Base-by-base conservation (phyloP, 2,797 vertebrate genomes). In the Danio kyathit region DNA sequence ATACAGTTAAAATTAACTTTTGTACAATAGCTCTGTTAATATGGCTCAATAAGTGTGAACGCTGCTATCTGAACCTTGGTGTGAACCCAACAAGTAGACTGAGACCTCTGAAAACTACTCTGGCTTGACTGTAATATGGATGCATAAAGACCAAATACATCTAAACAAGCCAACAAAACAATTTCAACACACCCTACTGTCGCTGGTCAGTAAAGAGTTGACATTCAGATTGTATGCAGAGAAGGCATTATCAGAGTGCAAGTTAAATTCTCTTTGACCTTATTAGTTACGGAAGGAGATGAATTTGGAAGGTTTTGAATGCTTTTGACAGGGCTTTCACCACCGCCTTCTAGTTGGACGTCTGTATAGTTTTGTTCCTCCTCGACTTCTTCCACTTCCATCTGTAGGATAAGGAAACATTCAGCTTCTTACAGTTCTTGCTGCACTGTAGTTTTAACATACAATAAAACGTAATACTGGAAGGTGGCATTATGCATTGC, bases 341-440 rank as follows among this genome's bases (percentile, higher is more conserved):
- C 46, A 56, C 14, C 40, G 43, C 17, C 85, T 41, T 6, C 63
- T 76, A 66, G 84, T 75, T 59, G 65, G 69, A 69, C 77, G 4
- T 61, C 14, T 74, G 72, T 61, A 52, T 86, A 77, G 0, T 7
- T 73, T 65, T 83, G 81, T 65, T 93, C 90, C 78, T 93, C 92
- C 21, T 92, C 90, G 51, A 92, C 88, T 63, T 84, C 88, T 85
- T 89, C 87, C 65, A 89, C 91, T 85, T 92, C 87, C 67, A 90
- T 87, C 91, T 93, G 83, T 81, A 52, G 60, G 49, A 69, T 57
- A 80, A 65, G 83, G 76, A 60, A 87, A 77, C 14, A 86, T 82
- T 73, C 82, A 84, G 67, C 49, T 76, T 21, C 61, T 3, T 59
- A 29, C 3, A 29, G 29, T 29, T 0, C 21, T 46, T 48, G 63